Conservation (phyloP, 2,888 invertebrate species). For the Deladenus siricidicola region DNA sequence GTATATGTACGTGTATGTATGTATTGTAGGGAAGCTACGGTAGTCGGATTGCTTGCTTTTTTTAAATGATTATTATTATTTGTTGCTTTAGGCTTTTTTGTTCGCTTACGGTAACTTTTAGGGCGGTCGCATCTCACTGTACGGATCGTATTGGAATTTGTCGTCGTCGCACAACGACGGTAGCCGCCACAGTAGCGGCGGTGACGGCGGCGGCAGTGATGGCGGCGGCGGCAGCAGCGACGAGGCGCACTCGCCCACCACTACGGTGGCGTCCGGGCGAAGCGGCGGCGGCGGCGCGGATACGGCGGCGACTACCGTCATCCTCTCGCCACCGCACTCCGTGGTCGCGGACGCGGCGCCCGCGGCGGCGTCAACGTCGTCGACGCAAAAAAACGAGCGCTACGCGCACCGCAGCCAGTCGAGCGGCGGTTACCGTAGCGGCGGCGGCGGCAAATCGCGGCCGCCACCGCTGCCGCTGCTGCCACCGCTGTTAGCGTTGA, state of each 20-base stretch:
- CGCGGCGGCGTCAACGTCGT: neutral
- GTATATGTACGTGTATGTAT: too few relatives aligned
- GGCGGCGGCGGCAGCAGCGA: neutral
- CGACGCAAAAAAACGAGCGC: neutral
- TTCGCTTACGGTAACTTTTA: neutral
- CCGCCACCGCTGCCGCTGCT: too few relatives aligned
- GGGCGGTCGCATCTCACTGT: slow-evolving; percentile 46
- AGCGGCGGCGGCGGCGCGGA: neutral
- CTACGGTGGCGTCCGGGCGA: neutral
- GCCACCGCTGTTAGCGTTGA: neutral
- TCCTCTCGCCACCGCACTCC: neutral
- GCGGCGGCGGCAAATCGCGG: neutral
- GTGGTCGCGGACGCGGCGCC: too few relatives aligned
- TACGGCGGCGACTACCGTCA: neutral
- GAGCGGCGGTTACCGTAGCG: neutral
- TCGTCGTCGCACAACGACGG: slow-evolving; percentile 10
- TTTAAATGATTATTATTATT: too few relatives aligned
- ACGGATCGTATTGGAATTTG: slow-evolving; percentile 52
- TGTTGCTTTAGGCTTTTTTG: too few relatives aligned
- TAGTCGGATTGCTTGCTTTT: too few relatives aligned
- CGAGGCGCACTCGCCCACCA: neutral
- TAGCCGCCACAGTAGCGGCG: slow-evolving; percentile 1
- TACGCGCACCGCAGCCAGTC: too few relatives aligned
- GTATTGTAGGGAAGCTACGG: too few relatives aligned
- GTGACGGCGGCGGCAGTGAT: neutral